Base-by-base conservation (phyloP, 2,113 vertebrate genomes). In the Eubucco bourcierii region DNA sequence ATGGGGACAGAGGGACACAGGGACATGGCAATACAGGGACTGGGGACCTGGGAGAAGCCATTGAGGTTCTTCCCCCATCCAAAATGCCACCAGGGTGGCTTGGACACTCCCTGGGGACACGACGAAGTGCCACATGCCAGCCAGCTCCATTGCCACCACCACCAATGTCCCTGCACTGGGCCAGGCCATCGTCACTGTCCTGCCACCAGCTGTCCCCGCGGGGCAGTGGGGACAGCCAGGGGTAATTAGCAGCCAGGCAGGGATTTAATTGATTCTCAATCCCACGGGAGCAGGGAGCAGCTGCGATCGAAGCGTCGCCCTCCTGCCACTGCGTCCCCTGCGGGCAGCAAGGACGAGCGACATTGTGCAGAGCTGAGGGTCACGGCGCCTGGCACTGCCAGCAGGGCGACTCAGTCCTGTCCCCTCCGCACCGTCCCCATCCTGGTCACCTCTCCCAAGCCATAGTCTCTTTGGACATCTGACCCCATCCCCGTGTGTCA, bases 101-200 rank as follows among this genome's bases (percentile, higher is more conserved):
- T 1, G 10, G 70, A 31, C 58, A n/a, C 61, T 21, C 71, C 16
- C 17, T 2, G 7, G 41, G 90, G 72, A 64, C 34, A 5, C 25
- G 3, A 3, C 0, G 0, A 19, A 5, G 59, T 2, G 3, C 18
- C 83, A 12, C 4, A 2, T 21, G 65, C n/a, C 23, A 0, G 12
- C 4, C 74, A 47, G 50, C 16, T 58, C 75, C 81, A 7, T 1
- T 6, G 63, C n/a, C 90, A 63, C 33, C 2, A 0, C 11, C 53
- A 10, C 65, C 3, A 47, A 19, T 52, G 3, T 46, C n/a, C 59
- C 47, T 27, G 0, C 60, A 2, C 5, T 4, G 1, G 3, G 2
- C 61, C 1, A 2, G 41, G 71, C 46, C 65, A 18, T 63, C 6
- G 3, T 2, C 37, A 6, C 66, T 2, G 1, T 14, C 52, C 89